These are phyloP conservation scores for Zygaena filipendulae DNA, from an alignment of 2,888 invertebrate species.

Conservation along the genomic window DNA sequence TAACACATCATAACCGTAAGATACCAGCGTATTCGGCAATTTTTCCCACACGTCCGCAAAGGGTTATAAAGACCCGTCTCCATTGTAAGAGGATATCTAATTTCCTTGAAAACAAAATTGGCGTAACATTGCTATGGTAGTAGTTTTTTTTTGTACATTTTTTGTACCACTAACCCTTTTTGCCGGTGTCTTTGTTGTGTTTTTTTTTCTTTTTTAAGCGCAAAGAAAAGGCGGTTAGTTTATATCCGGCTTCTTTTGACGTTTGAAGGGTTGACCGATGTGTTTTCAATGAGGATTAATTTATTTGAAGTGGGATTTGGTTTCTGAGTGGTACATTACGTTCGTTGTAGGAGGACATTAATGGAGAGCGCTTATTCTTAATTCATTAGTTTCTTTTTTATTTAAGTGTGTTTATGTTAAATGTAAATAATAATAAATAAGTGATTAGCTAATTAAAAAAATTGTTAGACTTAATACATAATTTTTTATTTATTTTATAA, in stretches of 20 bases:
- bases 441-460: too few species aligned
- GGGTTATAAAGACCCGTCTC: constrained; percentile 50
- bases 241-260: constrained; percentile 63
- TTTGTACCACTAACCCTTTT: constrained; percentile 44
- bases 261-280: constrained; percentile 51
- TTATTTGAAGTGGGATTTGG: constrained; percentile 58
- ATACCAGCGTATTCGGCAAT: constrained; percentile 28
- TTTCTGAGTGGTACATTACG: constrained; percentile 38
- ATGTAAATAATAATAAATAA: background rate
- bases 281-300: constrained; percentile 60
- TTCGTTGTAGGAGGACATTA: constrained; percentile 27
- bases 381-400: background rate
- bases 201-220: constrained; percentile 45
- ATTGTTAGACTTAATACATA: too few species aligned
- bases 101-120: constrained; percentile 67
- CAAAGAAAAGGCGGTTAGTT: constrained; percentile 69
- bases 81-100: constrained; percentile 64
- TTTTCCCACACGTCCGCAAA: constrained; percentile 59
- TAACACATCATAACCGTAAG: constrained; percentile 27
- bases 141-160: constrained; percentile 31
- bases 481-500: too few species aligned
- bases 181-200: constrained; percentile 43
- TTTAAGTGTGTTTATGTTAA: background rate
- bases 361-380: constrained; percentile 1
- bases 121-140: constrained; percentile 58